These are phyloP conservation scores for Penaeus chinensis DNA, from an alignment of 1,140 invertebrate genomes.

Conservation along the genomic window DNA sequence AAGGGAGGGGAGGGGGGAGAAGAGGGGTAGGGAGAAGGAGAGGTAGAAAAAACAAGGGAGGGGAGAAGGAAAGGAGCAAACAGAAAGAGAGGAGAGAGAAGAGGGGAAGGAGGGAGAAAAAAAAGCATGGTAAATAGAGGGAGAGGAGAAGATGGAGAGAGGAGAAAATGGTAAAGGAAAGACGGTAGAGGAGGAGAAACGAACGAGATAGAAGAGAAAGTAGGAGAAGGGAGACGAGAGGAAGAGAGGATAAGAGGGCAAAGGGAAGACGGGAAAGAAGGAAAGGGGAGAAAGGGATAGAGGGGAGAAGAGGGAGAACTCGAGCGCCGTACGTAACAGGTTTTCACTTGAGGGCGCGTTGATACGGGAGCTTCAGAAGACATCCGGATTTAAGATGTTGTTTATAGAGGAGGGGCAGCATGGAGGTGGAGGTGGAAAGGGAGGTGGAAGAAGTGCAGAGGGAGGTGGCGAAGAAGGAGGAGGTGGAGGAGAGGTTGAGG, in stretches of 20 bases:
- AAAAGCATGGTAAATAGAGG: not conserved
- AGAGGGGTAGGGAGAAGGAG: no score
- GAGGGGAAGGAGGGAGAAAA: not conserved
- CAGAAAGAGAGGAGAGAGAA: conserved; percentile 22
- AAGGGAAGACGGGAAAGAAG: not conserved
- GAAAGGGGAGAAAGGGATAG: not conserved
- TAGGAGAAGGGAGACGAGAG: not conserved
- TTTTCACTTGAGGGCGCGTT: no score
- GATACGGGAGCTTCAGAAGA: no score
- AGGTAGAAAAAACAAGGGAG: no score
- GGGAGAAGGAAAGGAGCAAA: conserved; percentile 1
- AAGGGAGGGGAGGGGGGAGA: no score
- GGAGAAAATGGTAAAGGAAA: not conserved
- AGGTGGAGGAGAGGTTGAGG: not conserved
- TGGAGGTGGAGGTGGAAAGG: not conserved
- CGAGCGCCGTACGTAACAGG: no score
- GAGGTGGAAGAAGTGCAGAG: not conserved
- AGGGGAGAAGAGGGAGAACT: not conserved
- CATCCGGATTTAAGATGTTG: no score
- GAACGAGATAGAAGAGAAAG: not conserved
- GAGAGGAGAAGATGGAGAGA: no score
- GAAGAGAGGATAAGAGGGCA: not conserved
- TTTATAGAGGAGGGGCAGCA: not conserved
- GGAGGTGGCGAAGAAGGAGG: not conserved
- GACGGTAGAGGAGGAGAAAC: not conserved